phyloP scores from a whole-genome alignment of 2,113 vertebrate species.

The Zosterops hypoxanthus region DNA sequence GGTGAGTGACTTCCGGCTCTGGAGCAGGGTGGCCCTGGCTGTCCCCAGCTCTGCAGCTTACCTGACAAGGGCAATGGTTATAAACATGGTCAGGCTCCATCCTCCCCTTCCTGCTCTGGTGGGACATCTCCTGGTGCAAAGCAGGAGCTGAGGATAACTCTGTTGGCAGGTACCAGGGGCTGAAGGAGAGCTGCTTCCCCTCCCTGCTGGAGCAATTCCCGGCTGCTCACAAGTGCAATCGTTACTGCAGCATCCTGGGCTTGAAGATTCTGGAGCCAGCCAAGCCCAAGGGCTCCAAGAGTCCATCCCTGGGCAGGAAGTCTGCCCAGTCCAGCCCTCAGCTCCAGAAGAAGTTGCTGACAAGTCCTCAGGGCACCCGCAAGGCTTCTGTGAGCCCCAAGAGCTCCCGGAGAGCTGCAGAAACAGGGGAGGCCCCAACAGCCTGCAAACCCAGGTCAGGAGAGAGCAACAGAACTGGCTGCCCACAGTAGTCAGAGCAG shows the following conservation, averaged over 20 bases:
- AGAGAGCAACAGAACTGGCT: background rate
- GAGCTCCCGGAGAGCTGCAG: constrained; percentile 72
- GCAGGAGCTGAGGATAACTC: background rate
- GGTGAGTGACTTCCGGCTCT: constrained; percentile 76
- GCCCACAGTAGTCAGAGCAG: background rate
- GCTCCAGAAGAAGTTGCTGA: constrained; percentile 82
- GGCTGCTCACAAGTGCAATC: constrained; percentile 86
- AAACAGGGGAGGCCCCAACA: constrained; percentile 62
- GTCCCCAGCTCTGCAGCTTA: fast-evolving
- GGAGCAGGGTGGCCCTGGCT: background rate
- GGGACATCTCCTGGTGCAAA: background rate
- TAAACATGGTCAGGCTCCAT: fast-evolving
- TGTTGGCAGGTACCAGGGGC: constrained; percentile 90
- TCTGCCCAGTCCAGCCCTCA: constrained; percentile 87
- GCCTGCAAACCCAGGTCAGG: constrained; percentile 56
- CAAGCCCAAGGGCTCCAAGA: constrained; percentile 88
- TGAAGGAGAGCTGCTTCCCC: constrained; percentile 85
- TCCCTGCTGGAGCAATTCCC: constrained; percentile 88
- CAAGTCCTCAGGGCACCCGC: constrained; percentile 83
- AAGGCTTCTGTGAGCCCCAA: constrained; percentile 83
- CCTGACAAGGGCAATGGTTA: fast-evolving
- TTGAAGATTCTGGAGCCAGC: constrained; percentile 80
- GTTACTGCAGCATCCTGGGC: constrained; percentile 87
- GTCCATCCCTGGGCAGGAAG: constrained; percentile 86
- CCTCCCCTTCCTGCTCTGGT: fast-evolving